Conservation (phyloP, 2,113 vertebrate genomes). For the Gallinago media region DNA sequence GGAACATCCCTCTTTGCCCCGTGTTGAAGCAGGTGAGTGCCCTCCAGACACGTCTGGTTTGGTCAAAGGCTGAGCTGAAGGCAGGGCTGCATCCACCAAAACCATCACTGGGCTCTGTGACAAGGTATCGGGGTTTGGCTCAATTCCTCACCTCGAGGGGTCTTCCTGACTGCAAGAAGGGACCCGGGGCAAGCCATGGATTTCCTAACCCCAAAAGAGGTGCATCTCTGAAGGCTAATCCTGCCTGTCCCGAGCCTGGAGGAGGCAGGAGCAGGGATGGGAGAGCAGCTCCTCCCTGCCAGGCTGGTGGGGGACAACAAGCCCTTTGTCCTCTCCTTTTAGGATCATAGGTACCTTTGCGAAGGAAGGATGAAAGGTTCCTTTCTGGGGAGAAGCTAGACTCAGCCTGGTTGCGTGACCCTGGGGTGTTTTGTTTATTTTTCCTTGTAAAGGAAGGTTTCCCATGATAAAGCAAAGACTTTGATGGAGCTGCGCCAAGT, state of each 20-base stretch:
- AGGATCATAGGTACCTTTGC: neutral
- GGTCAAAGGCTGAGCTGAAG: neutral
- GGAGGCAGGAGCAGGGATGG: accelerated
- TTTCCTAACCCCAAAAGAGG: neutral
- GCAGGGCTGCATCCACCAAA: neutral
- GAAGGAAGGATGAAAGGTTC: neutral
- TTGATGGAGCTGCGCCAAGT: neutral
- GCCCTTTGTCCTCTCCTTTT: neutral
- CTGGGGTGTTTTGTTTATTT: neutral
- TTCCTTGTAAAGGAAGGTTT: neutral
- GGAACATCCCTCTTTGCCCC: neutral
- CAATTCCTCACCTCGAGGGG: neutral
- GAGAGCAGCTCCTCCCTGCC: neutral
- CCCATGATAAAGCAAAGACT: neutral
- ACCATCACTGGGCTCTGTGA: accelerated
- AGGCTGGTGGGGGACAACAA: neutral
- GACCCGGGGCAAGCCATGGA: accelerated
- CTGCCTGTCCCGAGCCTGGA: neutral
- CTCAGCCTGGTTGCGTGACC: neutral
- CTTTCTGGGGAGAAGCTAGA: neutral
- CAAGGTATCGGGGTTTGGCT: neutral
- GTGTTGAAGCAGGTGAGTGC: neutral
- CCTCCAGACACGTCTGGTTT: accelerated
- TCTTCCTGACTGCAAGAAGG: neutral
- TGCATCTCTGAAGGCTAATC: neutral